Conservation (phyloP, 2,113 vertebrate species). For the Ptilorrhoa leucosticta region DNA sequence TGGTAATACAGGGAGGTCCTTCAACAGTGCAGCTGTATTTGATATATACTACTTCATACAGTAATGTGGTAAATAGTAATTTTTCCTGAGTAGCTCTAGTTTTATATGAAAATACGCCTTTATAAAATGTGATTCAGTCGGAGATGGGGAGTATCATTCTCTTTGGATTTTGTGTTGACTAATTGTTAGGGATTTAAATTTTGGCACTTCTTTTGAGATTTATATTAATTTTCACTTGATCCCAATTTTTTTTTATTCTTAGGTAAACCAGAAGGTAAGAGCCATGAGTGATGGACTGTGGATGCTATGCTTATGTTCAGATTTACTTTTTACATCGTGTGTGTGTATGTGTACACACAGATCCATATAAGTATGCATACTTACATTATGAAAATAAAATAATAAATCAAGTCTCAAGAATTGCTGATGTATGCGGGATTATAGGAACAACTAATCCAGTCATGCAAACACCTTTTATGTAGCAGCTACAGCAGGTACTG, state of each 20-base stretch:
- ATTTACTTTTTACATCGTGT: neutral
- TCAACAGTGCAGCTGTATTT: neutral
- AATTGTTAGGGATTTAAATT: neutral
- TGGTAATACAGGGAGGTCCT: neutral
- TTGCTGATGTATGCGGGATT: neutral
- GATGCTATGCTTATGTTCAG: neutral
- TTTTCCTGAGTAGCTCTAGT: neutral
- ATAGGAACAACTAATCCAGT: neutral
- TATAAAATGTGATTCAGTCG: neutral
- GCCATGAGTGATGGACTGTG: neutral
- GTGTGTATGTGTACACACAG: neutral
- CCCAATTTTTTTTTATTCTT: neutral
- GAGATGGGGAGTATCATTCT: neutral
- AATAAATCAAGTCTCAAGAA: neutral
- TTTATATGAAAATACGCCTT: neutral
- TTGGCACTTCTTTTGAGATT: neutral
- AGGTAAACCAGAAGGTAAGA: slow-evolving; percentile 77
- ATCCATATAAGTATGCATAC: neutral
- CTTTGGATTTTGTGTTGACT: neutral
- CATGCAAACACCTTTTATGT: neutral
- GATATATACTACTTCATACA: neutral
- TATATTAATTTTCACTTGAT: neutral
- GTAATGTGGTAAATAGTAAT: neutral
- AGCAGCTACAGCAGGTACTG: neutral
- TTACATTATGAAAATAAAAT: neutral